These are phyloP conservation scores for Carettochelys insculpta DNA, from an alignment of 2,113 vertebrate species.

Conservation along the genomic window DNA sequence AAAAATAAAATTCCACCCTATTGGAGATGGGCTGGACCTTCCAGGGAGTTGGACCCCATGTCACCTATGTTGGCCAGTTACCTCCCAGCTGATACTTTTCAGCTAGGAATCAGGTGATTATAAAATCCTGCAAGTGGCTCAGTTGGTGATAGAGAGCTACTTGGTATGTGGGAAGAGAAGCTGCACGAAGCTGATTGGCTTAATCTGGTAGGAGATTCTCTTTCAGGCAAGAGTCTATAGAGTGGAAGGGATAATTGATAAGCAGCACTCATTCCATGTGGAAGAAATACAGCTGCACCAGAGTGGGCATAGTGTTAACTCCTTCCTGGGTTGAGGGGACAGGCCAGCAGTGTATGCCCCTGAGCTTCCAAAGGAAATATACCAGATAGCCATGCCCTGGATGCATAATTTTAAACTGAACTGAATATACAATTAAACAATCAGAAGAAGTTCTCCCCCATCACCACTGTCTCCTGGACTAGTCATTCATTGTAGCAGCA, in stretches of 20 bases:
- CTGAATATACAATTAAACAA: background rate
- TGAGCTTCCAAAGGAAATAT: background rate
- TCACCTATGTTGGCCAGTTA: background rate
- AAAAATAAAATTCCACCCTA: conserved; percentile 15
- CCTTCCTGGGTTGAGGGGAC: background rate
- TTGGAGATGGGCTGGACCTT: background rate
- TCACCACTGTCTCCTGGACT: background rate
- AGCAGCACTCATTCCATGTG: background rate
- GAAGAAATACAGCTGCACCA: background rate
- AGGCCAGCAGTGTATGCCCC: background rate
- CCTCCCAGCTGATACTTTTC: background rate
- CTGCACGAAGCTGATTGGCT: background rate
- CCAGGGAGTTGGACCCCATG: background rate
- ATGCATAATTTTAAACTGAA: background rate
- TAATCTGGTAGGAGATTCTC: background rate
- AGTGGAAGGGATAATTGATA: background rate
- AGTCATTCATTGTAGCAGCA: background rate
- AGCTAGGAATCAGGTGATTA: background rate
- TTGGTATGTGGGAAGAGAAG: background rate
- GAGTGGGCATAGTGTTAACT: background rate
- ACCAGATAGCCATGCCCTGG: background rate
- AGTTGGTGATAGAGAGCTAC: background rate
- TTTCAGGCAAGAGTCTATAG: background rate
- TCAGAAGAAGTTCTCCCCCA: background rate
- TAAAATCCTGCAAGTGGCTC: background rate